phyloP scores from a whole-genome alignment of 2,888 invertebrate species.

The Pseudolycoriella hygida region DNA sequence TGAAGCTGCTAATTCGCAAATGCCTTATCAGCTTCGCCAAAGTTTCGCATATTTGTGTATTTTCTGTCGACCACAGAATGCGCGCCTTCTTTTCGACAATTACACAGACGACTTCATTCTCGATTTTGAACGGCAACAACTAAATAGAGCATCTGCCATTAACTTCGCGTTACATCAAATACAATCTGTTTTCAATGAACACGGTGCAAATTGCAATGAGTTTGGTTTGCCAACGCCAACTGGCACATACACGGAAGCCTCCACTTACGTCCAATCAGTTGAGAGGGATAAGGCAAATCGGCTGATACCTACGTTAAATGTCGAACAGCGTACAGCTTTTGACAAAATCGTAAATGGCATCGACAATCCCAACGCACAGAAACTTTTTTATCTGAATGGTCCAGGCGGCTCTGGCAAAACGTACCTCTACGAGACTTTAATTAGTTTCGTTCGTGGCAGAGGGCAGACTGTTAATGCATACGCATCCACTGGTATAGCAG shows the following conservation, averaged over 20 bases:
- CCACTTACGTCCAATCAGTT: too few relatives aligned
- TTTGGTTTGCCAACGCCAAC: too few relatives aligned
- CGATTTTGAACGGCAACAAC: too few relatives aligned
- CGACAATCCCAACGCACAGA: background rate
- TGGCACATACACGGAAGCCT: too few relatives aligned
- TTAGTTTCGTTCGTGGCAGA: background rate
- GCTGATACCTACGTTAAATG: background rate
- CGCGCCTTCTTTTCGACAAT: too few relatives aligned
- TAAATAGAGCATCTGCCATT: too few relatives aligned
- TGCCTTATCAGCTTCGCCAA: constrained; percentile 3
- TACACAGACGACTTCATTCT: too few relatives aligned
- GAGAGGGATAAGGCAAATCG: too few relatives aligned
- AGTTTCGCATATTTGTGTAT: constrained; percentile 5
- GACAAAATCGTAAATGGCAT: background rate
- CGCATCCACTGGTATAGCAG: too few relatives aligned
- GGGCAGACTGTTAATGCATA: background rate
- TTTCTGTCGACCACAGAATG: background rate
- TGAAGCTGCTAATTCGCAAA: constrained; percentile 12
- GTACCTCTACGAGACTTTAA: background rate
- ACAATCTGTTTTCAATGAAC: too few relatives aligned
- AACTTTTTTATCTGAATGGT: background rate
- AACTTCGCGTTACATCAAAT: too few relatives aligned
- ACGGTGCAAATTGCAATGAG: too few relatives aligned
- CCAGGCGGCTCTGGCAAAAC: background rate
- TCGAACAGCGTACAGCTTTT: background rate